Base-by-base conservation (phyloP, 2,113 vertebrate genomes). In the Connochaetes taurinus region DNA sequence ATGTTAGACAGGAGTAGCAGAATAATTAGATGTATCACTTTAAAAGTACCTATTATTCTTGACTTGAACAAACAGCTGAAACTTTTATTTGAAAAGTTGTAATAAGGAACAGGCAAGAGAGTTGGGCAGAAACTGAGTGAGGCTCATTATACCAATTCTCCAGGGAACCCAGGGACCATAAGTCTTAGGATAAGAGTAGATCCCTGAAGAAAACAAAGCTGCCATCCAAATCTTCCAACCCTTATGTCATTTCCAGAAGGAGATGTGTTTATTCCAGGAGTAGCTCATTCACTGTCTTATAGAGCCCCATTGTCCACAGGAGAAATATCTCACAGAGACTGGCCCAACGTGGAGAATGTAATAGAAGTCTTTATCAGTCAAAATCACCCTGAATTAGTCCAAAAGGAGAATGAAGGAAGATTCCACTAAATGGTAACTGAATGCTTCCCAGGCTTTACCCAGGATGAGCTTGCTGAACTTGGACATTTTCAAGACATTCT, bases 191-290 rank as follows among this genome's bases (percentile, higher is more conserved):
- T 43, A 92, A 60, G 52, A 93, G 36, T n/a, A 97, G 92, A 96
- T 97, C 95, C 43, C 94, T 86, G 64, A 94, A 90, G 98, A 90
- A 97, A 92, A 97, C 84, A 97, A 95, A 97, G 71, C 29, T 62
- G 36, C 36, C 95, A 60, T 52, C 81, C n/a, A 89, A 76, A 76
- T 57, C 91, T 78, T 81, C 87, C 96, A 96, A 29, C 27, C 29
- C 33, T 12, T 9, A 92, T 74, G 53, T 40, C 91, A 87, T 62
- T 82, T 93, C 58, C 74, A 55, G 82, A 53, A 97, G 94, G 74
- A 87, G 45, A 85, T 53, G 89, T 94, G 71, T 90, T 89, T 95
- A 71, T 94, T 89, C 31, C 43, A 92, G 64, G 29, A 74, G 74
- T 31, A 92, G 67, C 33, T 97, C 47, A 60, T 36, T 33, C 78